Conservation (phyloP, 64 coral and sea anemone species). For the Cladopsammia gracilis region DNA sequence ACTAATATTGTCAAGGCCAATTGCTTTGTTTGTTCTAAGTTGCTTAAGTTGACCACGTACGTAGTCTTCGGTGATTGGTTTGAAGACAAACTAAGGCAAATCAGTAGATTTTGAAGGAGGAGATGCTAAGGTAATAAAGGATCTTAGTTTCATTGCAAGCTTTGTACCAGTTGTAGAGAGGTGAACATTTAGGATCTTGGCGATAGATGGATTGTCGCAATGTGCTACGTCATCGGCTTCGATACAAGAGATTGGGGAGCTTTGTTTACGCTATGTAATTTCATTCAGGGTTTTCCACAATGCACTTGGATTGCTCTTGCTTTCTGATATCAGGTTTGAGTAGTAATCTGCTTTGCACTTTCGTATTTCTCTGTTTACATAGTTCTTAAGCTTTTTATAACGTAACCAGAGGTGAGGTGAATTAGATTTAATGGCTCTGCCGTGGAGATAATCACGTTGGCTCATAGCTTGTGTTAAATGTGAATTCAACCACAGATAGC, state of each 20-base stretch:
- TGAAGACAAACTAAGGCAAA: not conserved
- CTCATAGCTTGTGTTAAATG: slow-evolving; percentile 2
- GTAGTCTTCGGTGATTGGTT: not conserved
- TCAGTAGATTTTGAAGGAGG: not conserved
- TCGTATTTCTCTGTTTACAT: not conserved
- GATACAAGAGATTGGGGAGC: too few species aligned
- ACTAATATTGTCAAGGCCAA: too few species aligned
- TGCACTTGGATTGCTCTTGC: too few species aligned
- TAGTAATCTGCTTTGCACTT: slow-evolving; percentile 27
- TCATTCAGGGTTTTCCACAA: too few species aligned
- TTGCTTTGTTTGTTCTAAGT: too few species aligned
- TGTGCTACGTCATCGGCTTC: too few species aligned
- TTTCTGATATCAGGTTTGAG: too few species aligned
- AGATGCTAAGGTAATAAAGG: not conserved
- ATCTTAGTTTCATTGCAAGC: not conserved
- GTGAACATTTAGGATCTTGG: not conserved
- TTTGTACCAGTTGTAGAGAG: not conserved
- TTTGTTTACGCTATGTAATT: too few species aligned
- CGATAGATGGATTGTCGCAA: too few species aligned
- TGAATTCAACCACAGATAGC: slow-evolving; percentile 32
- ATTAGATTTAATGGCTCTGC: slow-evolving; percentile 35
- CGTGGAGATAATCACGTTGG: slow-evolving; percentile 34
- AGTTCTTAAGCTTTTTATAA: slow-evolving; percentile 8
- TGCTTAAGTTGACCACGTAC: too few species aligned
- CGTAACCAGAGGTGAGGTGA: not conserved